These are phyloP conservation scores for Gobio gobio DNA, from an alignment of 2,113 vertebrate genomes.

Conservation along the genomic window DNA sequence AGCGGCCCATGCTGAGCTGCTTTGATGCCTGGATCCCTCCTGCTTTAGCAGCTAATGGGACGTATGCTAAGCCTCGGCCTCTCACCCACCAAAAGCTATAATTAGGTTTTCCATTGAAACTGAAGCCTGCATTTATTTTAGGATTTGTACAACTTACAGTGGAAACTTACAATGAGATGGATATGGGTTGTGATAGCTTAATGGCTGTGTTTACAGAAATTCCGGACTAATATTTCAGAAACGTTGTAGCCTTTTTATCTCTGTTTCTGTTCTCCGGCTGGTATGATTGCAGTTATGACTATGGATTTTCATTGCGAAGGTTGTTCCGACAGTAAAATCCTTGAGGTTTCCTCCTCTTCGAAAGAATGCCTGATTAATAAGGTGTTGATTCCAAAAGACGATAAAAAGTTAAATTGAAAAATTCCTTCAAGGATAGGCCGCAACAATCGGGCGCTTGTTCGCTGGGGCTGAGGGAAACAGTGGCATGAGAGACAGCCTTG, in stretches of 20 bases:
- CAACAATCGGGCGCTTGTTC: slow-evolving; percentile 47
- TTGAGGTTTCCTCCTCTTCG: slow-evolving; percentile 24
- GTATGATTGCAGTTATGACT: background rate
- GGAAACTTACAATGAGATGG: slow-evolving; percentile 15
- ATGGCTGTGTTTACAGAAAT: slow-evolving; percentile 3
- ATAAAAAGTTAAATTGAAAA: slow-evolving; percentile 52
- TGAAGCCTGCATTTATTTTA: slow-evolving; percentile 40
- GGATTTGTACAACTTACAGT: slow-evolving; percentile 48
- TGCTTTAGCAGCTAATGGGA: slow-evolving; percentile 44
- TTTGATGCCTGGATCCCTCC: slow-evolving; percentile 48
- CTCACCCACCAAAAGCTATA: slow-evolving; percentile 43
- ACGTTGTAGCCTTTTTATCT: background rate
- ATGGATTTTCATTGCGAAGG: background rate
- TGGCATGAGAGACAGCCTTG: slow-evolving; percentile 36
- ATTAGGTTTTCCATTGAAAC: slow-evolving; percentile 49
- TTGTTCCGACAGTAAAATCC: background rate
- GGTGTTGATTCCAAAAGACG: slow-evolving; percentile 42
- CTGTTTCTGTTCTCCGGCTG: background rate
- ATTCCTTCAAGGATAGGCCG: slow-evolving; percentile 40
- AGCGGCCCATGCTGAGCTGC: slow-evolving; percentile 10
- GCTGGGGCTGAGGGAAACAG: background rate
- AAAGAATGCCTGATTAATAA: slow-evolving; percentile 37
- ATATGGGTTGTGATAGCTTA: background rate
- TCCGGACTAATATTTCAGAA: background rate
- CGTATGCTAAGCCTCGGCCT: slow-evolving; percentile 37